Percentiles rank a stretch among this genome's conserved stretches.
phyloP scores from a whole-genome alignment of 2,797 vertebrate genomes.

The Spondyliosoma cantharus region DNA sequence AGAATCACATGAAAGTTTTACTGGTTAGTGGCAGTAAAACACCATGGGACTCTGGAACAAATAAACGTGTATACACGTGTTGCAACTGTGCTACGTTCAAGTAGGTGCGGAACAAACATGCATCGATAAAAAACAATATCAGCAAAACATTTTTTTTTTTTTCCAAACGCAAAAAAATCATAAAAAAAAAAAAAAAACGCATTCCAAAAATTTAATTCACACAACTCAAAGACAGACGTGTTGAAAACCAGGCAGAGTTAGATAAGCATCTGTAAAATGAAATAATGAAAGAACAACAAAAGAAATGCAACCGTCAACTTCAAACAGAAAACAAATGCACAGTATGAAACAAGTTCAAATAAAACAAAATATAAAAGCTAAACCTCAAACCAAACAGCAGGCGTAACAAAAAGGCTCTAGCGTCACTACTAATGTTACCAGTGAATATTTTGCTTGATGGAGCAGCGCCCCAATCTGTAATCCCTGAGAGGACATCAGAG shows the following conservation, averaged over 20 bases:
- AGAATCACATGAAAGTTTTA: not conserved
- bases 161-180: too few species aligned
- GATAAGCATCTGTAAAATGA: conserved; percentile 20
- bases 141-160: conserved; percentile 37
- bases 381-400: conserved; percentile 61
- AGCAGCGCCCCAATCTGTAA: conserved; percentile 70
- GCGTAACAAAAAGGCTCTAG: conserved; percentile 42
- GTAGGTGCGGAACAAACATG: conserved; percentile 55
- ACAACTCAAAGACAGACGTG: conserved; percentile 32
- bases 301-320: not conserved
- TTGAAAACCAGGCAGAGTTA: conserved; percentile 55
- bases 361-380: conserved; percentile 28
- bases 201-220: conserved; percentile 40
- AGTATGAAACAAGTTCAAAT: conserved; percentile 35
- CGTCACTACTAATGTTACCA: conserved; percentile 83
- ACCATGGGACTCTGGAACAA: not conserved
- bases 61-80: not conserved
- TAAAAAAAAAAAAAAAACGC: conserved; percentile 31
- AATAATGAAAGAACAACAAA: conserved; percentile 23
- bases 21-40: conserved; percentile 3
- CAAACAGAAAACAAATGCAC: conserved; percentile 33
- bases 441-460: conserved; percentile 77
- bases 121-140: conserved; percentile 29
- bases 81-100: not conserved
- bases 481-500: conserved; percentile 75